Conservation (phyloP, 2,888 invertebrate species). For the Limenitis camilla region DNA sequence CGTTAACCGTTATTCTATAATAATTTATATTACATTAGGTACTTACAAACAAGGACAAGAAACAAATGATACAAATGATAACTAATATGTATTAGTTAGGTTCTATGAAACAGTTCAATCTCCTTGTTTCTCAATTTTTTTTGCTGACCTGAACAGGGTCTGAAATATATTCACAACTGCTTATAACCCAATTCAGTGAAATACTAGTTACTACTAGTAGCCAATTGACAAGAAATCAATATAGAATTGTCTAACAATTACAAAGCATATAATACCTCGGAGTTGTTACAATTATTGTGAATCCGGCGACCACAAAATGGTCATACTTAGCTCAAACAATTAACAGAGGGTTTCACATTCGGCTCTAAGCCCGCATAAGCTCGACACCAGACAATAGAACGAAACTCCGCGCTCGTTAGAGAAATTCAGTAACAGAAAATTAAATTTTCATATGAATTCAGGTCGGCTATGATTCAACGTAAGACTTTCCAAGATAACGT, state of each 20-base stretch:
- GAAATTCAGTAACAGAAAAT: constrained; percentile 66
- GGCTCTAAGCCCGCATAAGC: constrained; percentile 63
- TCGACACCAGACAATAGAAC: constrained; percentile 58
- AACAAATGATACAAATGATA: too few relatives aligned
- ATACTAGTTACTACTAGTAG: too few relatives aligned
- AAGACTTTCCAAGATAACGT: constrained; percentile 64
- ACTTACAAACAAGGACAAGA: too few relatives aligned
- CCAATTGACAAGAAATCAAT: constrained; percentile 33
- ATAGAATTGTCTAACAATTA: constrained; percentile 47
- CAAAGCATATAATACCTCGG: constrained; percentile 52
- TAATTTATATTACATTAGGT: too few relatives aligned
- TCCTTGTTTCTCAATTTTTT: not conserved
- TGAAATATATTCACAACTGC: too few relatives aligned
- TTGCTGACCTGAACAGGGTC: too few relatives aligned
- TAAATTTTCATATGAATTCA: constrained; percentile 69
- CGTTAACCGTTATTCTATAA: too few relatives aligned
- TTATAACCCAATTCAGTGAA: too few relatives aligned
- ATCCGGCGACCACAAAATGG: constrained; percentile 55
- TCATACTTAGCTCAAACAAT: constrained; percentile 67
- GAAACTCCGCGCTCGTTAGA: constrained; percentile 57
- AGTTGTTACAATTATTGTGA: constrained; percentile 63
- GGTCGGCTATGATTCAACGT: constrained; percentile 56
- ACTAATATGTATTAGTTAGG: too few relatives aligned
- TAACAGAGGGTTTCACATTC: constrained; percentile 62
- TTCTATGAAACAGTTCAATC: too few relatives aligned